A percentile compares a stretch with the other conserved stretches of the same genome.
These are phyloP conservation scores for Nezara viridula DNA, from an alignment of 2,888 invertebrate species.

Conservation along the genomic window DNA sequence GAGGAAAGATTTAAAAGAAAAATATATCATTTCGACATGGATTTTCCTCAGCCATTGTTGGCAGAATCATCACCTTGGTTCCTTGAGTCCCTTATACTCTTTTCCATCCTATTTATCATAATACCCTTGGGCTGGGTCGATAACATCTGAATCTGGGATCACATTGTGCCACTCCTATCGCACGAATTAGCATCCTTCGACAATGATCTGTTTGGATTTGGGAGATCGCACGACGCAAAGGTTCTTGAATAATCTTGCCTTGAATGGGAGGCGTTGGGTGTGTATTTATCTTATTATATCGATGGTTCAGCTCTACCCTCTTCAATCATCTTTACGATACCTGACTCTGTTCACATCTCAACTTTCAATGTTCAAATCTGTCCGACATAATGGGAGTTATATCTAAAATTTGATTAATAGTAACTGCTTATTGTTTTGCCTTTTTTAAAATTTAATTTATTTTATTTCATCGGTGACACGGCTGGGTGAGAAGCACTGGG, in stretches of 20 bases:
- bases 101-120: not conserved
- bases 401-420: too few species aligned
- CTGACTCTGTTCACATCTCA: not conserved
- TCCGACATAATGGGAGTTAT: too few species aligned
- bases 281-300: not conserved
- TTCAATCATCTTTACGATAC: not conserved
- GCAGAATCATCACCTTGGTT: not conserved
- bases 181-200: constrained; percentile 6
- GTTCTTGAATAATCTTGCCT: not conserved
- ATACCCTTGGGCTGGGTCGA: not conserved
- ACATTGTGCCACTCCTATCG: not conserved
- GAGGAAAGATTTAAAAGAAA: too few species aligned
- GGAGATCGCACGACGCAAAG: not conserved
- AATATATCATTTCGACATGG: too few species aligned
- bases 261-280: not conserved
- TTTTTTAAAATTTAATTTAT: too few species aligned
- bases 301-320: not conserved
- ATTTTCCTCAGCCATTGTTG: too few species aligned
- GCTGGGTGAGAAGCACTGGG: too few species aligned
- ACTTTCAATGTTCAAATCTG: not conserved
- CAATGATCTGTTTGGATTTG: constrained; percentile 19
- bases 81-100: not conserved
- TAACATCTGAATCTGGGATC: not conserved
- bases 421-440: too few species aligned
- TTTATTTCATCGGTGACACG: too few species aligned